Conservation (phyloP, 2,888 invertebrate genomes). For the Xanthia icteritia region DNA sequence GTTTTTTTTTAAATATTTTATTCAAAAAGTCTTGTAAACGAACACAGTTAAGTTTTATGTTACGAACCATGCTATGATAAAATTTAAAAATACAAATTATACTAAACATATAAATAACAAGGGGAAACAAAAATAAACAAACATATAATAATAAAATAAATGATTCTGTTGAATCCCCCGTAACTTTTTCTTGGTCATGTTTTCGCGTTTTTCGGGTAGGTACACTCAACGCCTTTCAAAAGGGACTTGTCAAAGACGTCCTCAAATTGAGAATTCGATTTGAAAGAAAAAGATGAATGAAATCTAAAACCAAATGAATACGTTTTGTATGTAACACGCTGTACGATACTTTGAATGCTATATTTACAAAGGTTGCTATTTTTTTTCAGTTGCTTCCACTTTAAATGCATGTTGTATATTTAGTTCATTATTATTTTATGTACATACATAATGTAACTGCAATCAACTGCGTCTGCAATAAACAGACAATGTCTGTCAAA, state of each 20-base stretch:
- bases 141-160: not conserved
- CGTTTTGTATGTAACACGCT: too few relatives aligned
- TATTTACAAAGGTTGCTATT: not conserved
- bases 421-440: not conserved
- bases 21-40: not conserved
- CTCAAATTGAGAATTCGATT: not conserved
- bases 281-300: not conserved
- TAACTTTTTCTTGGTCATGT: not conserved
- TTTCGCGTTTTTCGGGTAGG: not conserved
- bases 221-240: constrained; percentile 9
- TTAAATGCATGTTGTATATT: not conserved
- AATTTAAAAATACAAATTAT: not conserved
- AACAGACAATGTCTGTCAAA: constrained; percentile 25
- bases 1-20: not conserved
- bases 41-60: not conserved
- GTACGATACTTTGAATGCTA: not conserved
- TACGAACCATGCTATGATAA: too few relatives aligned
- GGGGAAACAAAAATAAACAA: not conserved
- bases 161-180: not conserved
- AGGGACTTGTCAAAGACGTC: not conserved
- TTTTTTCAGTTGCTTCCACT: not conserved
- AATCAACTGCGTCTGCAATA: not conserved
- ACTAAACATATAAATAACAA: too few relatives aligned
- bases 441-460: not conserved
- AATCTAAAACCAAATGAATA: not conserved